A percentile compares a stretch with the other conserved stretches of the same genome.
These are phyloP conservation scores for Chromoteleia sp. DNA, from an alignment of 2,888 invertebrate genomes.

Conservation along the genomic window DNA sequence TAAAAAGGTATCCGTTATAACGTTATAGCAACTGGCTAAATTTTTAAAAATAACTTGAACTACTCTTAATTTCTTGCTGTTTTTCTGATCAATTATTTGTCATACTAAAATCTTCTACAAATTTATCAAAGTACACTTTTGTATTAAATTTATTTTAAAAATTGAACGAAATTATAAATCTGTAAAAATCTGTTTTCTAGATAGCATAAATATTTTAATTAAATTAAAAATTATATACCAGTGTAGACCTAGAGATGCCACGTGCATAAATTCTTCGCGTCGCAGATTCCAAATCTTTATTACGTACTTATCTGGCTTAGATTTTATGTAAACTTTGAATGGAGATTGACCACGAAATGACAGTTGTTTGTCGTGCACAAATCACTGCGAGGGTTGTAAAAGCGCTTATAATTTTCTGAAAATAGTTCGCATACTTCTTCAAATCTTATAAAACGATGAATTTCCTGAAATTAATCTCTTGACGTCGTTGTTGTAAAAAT, in stretches of 20 bases:
- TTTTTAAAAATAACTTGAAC: background rate
- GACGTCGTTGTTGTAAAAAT: slow-evolving; percentile 54
- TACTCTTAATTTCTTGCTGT: too few relatives aligned
- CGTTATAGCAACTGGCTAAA: slow-evolving; percentile 21
- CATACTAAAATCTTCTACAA: too few relatives aligned
- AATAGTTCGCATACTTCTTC: slow-evolving; percentile 48
- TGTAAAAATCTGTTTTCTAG: too few relatives aligned
- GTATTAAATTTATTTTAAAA: too few relatives aligned
- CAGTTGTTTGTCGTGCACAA: slow-evolving; percentile 55
- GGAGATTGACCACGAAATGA: slow-evolving; percentile 49
- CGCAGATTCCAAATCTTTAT: slow-evolving; percentile 59
- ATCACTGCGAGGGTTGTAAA: slow-evolving; percentile 33
- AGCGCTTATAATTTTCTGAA: slow-evolving; percentile 35
- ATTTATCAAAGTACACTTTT: too few relatives aligned
- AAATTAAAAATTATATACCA: slow-evolving; percentile 14
- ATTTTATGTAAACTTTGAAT: slow-evolving; percentile 43
- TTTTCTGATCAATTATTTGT: too few relatives aligned
- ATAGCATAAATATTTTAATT: too few relatives aligned
- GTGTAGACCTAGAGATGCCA: slow-evolving; percentile 62
- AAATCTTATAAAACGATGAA: slow-evolving; percentile 55
- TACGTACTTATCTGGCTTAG: slow-evolving; percentile 59
- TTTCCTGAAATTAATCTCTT: slow-evolving; percentile 61
- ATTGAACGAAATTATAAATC: too few relatives aligned
- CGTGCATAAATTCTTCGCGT: slow-evolving; percentile 49
- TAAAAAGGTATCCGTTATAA: slow-evolving; percentile 37